Evolutionary conservation across 2,113 vertebrate species (phyloP).

Genomic region (Alces alces): DNA sequence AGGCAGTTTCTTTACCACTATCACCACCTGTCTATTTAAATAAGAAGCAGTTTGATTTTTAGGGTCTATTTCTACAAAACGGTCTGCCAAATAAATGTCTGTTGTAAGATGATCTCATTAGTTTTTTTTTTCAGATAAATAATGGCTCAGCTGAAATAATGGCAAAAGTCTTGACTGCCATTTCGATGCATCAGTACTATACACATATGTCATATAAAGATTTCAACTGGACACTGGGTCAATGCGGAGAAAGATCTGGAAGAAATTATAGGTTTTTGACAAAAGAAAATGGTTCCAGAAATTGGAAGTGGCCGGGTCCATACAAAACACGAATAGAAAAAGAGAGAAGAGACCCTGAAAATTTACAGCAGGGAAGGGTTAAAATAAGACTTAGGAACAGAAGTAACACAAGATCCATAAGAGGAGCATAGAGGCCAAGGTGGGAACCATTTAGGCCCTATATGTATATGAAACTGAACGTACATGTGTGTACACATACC

Average conservation of each 20-base stretch:
- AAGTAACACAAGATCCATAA: neutral
- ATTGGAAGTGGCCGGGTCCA: neutral
- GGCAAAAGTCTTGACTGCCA: neutral
- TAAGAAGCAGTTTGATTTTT: slow-evolving; percentile 66
- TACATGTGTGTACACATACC: too few relatives aligned
- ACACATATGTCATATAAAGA: neutral
- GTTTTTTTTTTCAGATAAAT: slow-evolving; percentile 31
- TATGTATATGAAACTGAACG: neutral
- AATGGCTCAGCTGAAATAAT: neutral
- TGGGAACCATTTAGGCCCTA: neutral
- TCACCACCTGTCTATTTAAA: neutral
- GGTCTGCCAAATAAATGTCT: slow-evolving; percentile 73
- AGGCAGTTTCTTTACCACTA: too few relatives aligned
- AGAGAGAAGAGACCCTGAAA: neutral
- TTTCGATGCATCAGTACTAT: neutral
- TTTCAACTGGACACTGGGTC: neutral
- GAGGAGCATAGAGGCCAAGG: neutral
- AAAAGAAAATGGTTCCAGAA: neutral
- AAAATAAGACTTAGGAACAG: neutral
- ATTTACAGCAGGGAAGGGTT: neutral
- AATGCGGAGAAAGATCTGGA: neutral
- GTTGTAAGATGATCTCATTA: slow-evolving; percentile 38
- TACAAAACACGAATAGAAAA: neutral
- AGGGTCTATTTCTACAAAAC: slow-evolving; percentile 63
- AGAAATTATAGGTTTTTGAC: neutral